These are phyloP conservation scores for Paraescarpia echinospica DNA, from an alignment of 1,140 invertebrate genomes.

Conservation along the genomic window DNA sequence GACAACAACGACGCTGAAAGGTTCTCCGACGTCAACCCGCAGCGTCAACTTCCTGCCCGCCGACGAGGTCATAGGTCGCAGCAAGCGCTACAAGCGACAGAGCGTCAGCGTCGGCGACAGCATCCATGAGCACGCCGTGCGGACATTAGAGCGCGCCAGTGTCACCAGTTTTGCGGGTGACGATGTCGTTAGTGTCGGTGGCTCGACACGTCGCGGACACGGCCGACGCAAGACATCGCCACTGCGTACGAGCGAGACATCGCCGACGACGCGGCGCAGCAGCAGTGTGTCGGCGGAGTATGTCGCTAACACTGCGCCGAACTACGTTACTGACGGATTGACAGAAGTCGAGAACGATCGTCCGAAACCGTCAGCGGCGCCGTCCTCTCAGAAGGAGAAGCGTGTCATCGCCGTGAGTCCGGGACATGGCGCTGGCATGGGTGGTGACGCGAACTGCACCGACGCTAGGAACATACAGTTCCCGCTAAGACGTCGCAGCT, in stretches of 20 bases:
- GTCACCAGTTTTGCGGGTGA: constrained; percentile 24
- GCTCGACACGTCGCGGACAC: neutral
- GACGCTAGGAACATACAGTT: neutral
- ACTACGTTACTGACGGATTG: neutral
- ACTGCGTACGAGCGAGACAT: neutral
- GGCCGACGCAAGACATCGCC: neutral
- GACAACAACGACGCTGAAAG: neutral
- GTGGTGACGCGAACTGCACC: neutral
- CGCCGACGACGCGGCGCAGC: neutral
- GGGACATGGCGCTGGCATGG: neutral
- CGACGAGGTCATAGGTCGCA: neutral
- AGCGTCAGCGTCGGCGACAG: constrained; percentile 31
- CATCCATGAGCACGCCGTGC: constrained; percentile 25
- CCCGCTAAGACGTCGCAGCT: neutral
- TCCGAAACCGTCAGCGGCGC: neutral
- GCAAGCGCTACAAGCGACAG: constrained; percentile 25
- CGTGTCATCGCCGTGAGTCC: neutral
- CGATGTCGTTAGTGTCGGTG: constrained; percentile 2
- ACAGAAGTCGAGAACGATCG: neutral
- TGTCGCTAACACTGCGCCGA: neutral
- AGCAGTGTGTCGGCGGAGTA: neutral
- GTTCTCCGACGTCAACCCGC: neutral
- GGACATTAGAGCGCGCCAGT: constrained; percentile 23
- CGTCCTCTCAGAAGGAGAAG: neutral
- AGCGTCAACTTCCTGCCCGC: constrained; percentile 9